These are phyloP conservation scores for Leuctra nigra DNA, from an alignment of 2,888 invertebrate species.

Conservation along the genomic window DNA sequence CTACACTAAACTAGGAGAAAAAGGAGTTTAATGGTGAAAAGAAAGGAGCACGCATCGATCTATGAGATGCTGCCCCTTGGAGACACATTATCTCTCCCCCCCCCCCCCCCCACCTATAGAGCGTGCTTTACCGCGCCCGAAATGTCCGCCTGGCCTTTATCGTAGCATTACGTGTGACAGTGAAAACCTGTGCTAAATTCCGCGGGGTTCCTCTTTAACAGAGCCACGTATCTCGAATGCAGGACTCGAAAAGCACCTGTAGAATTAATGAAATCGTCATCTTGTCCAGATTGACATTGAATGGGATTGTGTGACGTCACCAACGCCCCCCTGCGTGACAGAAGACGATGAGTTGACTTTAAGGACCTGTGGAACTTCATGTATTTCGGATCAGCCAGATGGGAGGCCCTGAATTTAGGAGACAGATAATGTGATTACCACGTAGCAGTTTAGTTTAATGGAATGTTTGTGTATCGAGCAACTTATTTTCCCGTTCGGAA, in stretches of 20 bases:
- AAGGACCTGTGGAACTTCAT: too few relatives aligned
- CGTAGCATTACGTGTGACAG: constrained; percentile 8
- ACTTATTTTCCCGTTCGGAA: too few relatives aligned
- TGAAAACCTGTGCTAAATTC: constrained; percentile 13
- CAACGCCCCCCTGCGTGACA: neutral
- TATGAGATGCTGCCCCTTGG: constrained; percentile 21
- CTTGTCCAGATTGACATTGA: constrained; percentile 6
- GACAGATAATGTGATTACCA: too few relatives aligned
- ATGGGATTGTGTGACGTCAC: neutral
- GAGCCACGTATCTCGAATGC: constrained; percentile 9
- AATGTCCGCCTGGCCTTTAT: constrained; percentile 14
- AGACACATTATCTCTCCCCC: constrained; percentile 19
- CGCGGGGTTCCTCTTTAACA: constrained; percentile 11
- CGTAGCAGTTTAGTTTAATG: too few relatives aligned
- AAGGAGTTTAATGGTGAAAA: constrained; percentile 22
- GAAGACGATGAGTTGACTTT: neutral
- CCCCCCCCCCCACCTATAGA: neutral
- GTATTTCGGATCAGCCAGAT: too few relatives aligned
- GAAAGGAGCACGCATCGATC: constrained; percentile 20
- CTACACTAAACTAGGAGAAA: constrained; percentile 20
- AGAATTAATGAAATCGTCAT: constrained; percentile 16
- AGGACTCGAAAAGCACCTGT: constrained; percentile 8
- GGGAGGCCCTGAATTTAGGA: too few relatives aligned
- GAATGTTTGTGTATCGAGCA: too few relatives aligned
- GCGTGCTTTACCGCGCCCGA: constrained; percentile 1